phyloP scores from a whole-genome alignment of 2,888 invertebrate species.

The Brenthis daphne region DNA sequence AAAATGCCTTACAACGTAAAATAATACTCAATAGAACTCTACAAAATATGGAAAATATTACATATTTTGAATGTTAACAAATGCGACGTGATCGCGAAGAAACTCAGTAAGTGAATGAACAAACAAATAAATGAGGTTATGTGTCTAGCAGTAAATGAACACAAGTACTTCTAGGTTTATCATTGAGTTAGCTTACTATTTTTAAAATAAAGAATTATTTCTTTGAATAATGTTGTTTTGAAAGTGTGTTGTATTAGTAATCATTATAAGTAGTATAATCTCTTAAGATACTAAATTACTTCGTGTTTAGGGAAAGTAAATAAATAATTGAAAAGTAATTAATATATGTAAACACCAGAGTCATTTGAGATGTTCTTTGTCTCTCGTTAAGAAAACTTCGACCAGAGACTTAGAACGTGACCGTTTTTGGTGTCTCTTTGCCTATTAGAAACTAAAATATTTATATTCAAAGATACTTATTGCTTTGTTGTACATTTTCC shows the following conservation, averaged over 20 bases:
- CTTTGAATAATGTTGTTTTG: too few relatives aligned
- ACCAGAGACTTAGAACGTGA: constrained; percentile 56
- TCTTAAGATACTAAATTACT: background rate
- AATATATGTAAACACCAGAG: constrained; percentile 35
- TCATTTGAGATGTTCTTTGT: constrained; percentile 52
- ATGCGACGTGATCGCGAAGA: too few relatives aligned
- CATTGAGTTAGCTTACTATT: too few relatives aligned
- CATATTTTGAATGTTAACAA: background rate
- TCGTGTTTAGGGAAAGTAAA: background rate
- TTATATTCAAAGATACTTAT: background rate
- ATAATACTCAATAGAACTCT: background rate
- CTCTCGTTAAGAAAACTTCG: constrained; percentile 52
- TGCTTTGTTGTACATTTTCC: background rate
- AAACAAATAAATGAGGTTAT: too few relatives aligned
- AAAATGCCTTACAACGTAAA: too few relatives aligned
- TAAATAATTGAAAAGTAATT: background rate
- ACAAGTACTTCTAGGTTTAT: too few relatives aligned
- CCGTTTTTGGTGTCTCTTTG: constrained; percentile 51
- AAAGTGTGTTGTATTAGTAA: too few relatives aligned
- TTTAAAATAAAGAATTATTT: too few relatives aligned
- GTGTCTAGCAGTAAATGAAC: too few relatives aligned
- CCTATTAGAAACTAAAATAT: constrained; percentile 42
- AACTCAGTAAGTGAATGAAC: too few relatives aligned
- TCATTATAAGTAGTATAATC: too few relatives aligned
- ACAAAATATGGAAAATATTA: background rate